These are phyloP conservation scores for Listronotus oregonensis DNA, from an alignment of 1,140 invertebrate species.

Conservation along the genomic window DNA sequence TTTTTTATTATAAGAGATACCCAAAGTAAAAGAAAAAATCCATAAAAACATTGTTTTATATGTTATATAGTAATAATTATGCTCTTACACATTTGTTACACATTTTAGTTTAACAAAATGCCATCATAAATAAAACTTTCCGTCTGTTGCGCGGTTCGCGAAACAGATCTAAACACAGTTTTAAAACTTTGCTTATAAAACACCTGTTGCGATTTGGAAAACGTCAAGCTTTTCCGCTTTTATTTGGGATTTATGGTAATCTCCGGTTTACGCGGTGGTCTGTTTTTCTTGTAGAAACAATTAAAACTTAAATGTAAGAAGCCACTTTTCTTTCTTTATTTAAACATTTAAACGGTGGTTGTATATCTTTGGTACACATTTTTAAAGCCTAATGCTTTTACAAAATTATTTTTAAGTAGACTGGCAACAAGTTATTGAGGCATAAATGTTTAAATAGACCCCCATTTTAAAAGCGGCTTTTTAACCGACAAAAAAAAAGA, in stretches of 20 bases:
- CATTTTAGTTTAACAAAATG: slow-evolving; percentile 5
- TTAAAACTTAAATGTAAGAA: slow-evolving; percentile 25
- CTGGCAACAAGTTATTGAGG: no score
- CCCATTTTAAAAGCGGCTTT: no score
- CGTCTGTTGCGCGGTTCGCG: slow-evolving; percentile 25
- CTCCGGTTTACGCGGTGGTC: slow-evolving; percentile 16
- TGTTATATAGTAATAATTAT: no score
- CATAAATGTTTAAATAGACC: no score
- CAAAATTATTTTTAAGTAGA: no score
- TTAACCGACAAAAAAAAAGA: no score
- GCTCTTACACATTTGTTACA: neutral
- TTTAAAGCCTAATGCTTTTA: no score
- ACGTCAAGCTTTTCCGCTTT: slow-evolving; percentile 29
- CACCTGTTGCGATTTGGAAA: slow-evolving; percentile 36
- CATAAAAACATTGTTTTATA: no score
- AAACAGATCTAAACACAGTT: slow-evolving; percentile 27
- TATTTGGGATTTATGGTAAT: slow-evolving; percentile 34
- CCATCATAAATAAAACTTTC: slow-evolving; percentile 28
- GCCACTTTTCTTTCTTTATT: slow-evolving; percentile 7
- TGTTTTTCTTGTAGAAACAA: slow-evolving; percentile 24
- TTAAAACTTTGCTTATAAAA: slow-evolving; percentile 32
- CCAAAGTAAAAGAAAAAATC: no score
- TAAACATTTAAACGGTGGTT: no score
- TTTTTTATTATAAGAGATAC: no score
- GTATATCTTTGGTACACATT: no score